Evolutionary conservation across 1,140 invertebrate species (phyloP), one percentile per base, ranked within the genome.

Genomic region (Pollicipes pollicipes): DNA sequence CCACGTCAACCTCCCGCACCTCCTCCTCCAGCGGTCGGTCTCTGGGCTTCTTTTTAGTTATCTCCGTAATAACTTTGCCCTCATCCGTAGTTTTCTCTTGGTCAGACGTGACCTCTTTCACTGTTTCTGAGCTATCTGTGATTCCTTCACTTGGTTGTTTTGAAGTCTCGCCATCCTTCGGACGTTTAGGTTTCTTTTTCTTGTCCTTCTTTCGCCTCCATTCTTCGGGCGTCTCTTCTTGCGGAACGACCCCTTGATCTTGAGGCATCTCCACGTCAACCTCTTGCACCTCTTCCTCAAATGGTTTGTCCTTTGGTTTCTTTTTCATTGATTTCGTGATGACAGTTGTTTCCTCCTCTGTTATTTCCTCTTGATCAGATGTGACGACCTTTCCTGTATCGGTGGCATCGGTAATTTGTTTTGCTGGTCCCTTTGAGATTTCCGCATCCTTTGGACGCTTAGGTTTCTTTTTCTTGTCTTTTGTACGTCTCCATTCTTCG

Each of bases 331-430:
- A 31, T 27, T 16, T 66, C 16, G 28, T 68, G 10, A 13, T 72
- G n/a, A 30, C 58, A 26, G 27, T 73, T 73, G 71, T 37, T 67
- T 28, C 37, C 32, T 27, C 27, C 27, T 67, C 24, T 24, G 35
- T 73, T 68, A 32, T 29, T 24, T 29, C 32, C 35, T 73, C 70
- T 68, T 70, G 70, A 30, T 68, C n/a, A n/a, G n/a, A n/a, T n/a
- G n/a, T 70, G 1, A 58, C 70, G 30, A 69, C 67, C 68, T 68
- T 30, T n/a, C 30, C 66, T 69, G 69, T 64, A 13, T 69, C 71
- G n/a, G n/a, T n/a, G n/a, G n/a, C n/a, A n/a, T n/a, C n/a, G n/a
- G n/a, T n/a, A n/a, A n/a, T n/a, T n/a, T n/a, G n/a, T n/a, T n/a
- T n/a, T n/a, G n/a, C n/a, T n/a, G n/a, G n/a, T n/a, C n/a, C n/a